A percentile compares a stretch with the other conserved stretches of the same genome.
Conservation (phyloP, 1,140 invertebrate species). For the Leucophenga varia region DNA sequence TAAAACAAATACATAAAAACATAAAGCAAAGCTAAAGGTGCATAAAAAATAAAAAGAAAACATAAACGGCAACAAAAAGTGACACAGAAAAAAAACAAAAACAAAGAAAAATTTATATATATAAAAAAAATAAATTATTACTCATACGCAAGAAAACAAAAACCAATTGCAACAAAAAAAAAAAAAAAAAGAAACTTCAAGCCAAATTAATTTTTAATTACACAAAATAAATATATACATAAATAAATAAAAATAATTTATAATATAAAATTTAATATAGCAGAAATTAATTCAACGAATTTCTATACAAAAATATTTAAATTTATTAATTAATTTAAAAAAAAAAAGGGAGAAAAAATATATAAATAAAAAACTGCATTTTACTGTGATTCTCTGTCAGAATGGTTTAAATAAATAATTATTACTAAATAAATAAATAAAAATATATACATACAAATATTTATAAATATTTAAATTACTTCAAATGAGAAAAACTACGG, state of each 20-base stretch:
- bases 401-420: conserved; percentile 44
- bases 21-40: conserved; percentile 6
- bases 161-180: conserved; percentile 25
- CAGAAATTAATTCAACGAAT: conserved; percentile 36
- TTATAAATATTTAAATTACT: conserved; percentile 39
- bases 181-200: too few relatives aligned
- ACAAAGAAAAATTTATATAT: neutral
- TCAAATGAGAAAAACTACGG: too few relatives aligned
- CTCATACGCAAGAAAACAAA: too few relatives aligned
- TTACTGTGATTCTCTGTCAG: conserved; percentile 50
- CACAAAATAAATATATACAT: too few relatives aligned
- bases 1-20: too few relatives aligned
- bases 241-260: too few relatives aligned
- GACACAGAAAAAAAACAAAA: neutral
- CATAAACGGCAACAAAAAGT: neutral
- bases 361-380: conserved; percentile 10
- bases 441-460: conserved; percentile 20
- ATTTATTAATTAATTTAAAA: conserved; percentile 16
- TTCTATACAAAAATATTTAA: conserved; percentile 26
- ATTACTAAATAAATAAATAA: conserved; percentile 26
- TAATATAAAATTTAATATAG: too few relatives aligned
- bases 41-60: neutral
- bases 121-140: too few relatives aligned
- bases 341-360: conserved; percentile 18
- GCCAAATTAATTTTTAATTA: too few relatives aligned